Conservation (phyloP, 2,888 invertebrate genomes). For the Amphiduros pacificus region DNA sequence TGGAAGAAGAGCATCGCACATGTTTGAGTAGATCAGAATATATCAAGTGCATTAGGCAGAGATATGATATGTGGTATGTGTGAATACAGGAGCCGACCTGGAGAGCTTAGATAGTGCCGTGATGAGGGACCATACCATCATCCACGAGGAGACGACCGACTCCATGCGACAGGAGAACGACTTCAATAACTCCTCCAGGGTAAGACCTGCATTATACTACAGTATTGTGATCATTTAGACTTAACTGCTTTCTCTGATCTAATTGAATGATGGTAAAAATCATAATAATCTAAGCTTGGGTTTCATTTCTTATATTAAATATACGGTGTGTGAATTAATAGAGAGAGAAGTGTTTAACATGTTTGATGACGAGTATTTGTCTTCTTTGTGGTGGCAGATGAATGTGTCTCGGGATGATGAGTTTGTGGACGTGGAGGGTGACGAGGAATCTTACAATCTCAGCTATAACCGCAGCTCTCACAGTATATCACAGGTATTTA, state of each 20-base stretch:
- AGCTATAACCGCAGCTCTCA: not conserved
- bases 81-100: constrained; percentile 36
- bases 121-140: constrained; percentile 38
- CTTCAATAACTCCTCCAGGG: not conserved
- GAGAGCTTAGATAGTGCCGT: constrained; percentile 39
- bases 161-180: not conserved
- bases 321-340: too few species aligned
- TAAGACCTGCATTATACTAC: not conserved
- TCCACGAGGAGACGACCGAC: constrained; percentile 34
- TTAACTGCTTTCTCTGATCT: too few species aligned
- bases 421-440: constrained; percentile 59
- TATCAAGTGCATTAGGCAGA: too few species aligned
- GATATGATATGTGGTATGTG: too few species aligned
- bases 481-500: not conserved
- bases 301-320: too few species aligned
- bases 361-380: not conserved
- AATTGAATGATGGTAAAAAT: too few species aligned
- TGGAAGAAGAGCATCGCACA: too few species aligned
- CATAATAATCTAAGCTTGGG: too few species aligned
- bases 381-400: constrained; percentile 9
- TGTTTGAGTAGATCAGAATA: too few species aligned
- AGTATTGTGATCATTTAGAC: not conserved
- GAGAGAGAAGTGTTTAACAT: too few species aligned
- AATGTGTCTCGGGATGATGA: constrained; percentile 41
- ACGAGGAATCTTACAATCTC: constrained; percentile 30